phyloP scores from a whole-genome alignment of 2,797 vertebrate species.

The Tapera naevia region DNA sequence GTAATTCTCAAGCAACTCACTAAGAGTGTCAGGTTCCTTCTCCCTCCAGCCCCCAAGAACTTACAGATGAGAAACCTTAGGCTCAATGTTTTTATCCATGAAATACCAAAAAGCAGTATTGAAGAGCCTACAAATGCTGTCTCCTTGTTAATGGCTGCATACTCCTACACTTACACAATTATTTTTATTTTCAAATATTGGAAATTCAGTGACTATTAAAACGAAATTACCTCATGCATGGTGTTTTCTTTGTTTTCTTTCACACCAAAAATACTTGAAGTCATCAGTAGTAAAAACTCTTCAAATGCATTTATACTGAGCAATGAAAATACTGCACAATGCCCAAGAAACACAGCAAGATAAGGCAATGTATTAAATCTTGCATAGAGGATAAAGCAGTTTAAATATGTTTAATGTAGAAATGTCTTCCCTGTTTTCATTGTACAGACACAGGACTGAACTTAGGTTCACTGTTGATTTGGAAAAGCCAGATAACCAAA shows the following conservation, averaged over 20 bases:
- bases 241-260: background rate
- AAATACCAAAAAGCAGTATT: background rate
- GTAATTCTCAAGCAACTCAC: slow-evolving; percentile 74
- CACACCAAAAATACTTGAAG: background rate
- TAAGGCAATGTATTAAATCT: background rate
- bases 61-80: background rate
- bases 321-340: background rate
- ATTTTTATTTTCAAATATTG: background rate
- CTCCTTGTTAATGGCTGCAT: background rate
- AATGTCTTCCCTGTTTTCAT: background rate
- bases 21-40: background rate
- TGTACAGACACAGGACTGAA: too few species aligned
- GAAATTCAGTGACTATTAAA: slow-evolving; percentile 11
- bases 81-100: background rate
- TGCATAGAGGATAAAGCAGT: too few species aligned
- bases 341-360: background rate
- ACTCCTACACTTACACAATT: background rate
- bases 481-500: background rate
- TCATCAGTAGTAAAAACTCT: background rate
- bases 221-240: background rate
- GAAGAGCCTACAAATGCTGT: background rate
- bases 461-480: background rate
- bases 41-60: background rate
- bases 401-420: background rate
- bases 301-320: background rate